Percentiles rank a stretch among this genome's conserved stretches.
Evolutionary conservation across 2,888 invertebrate genomes (phyloP).

Genomic region (Volucella inanis): DNA sequence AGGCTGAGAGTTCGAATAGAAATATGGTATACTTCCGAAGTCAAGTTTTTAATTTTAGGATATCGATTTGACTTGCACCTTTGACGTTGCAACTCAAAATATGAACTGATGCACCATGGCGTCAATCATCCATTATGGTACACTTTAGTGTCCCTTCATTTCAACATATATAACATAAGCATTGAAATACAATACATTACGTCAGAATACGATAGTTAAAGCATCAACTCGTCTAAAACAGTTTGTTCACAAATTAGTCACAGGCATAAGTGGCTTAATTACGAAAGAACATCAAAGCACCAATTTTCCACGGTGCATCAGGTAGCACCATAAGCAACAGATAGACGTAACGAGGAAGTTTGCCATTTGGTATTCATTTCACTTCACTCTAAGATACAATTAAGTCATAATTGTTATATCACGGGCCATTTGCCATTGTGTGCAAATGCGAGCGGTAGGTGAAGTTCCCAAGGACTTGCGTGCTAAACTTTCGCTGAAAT

Average conservation of each 20-base stretch:
- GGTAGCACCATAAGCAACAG: not conserved
- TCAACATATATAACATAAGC: too few species aligned
- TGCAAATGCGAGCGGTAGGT: slow-evolving; percentile 20
- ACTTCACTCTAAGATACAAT: slow-evolving; percentile 11
- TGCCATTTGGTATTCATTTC: slow-evolving; percentile 19
- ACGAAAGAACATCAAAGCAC: slow-evolving; percentile 6
- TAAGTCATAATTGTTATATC: slow-evolving; percentile 63
- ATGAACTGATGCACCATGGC: too few species aligned
- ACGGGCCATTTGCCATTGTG: slow-evolving; percentile 38
- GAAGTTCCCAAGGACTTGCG: slow-evolving; percentile 47
- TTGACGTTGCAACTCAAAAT: too few species aligned
- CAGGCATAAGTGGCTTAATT: slow-evolving; percentile 43
- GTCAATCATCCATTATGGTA: too few species aligned
- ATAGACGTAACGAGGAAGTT: slow-evolving; percentile 16
- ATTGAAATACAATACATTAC: too few species aligned
- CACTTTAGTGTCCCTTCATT: too few species aligned
- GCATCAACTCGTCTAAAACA: not conserved
- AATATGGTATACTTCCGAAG: too few species aligned
- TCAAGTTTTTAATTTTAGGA: too few species aligned
- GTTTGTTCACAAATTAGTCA: slow-evolving; percentile 21
- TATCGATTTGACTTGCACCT: too few species aligned
- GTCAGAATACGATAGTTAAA: too few species aligned
- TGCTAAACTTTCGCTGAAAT: slow-evolving; percentile 63
- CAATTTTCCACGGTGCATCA: not conserved
- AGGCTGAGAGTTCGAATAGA: too few species aligned